These are phyloP conservation scores for Sarcophaga carnaria DNA, from an alignment of 2,888 invertebrate genomes.

Conservation along the genomic window DNA sequence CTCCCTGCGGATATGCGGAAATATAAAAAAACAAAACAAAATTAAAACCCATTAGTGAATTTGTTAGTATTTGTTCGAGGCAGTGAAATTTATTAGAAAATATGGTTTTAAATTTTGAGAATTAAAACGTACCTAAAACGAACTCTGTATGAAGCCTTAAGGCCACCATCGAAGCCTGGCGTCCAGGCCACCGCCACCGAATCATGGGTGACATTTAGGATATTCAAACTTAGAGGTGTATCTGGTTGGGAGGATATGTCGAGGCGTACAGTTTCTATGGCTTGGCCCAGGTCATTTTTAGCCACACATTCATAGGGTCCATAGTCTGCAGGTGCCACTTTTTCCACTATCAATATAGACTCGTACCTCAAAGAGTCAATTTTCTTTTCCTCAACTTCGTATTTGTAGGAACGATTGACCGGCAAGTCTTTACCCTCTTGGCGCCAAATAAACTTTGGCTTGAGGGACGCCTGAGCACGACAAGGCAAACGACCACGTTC, in stretches of 20 bases:
- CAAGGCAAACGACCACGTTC: constrained; percentile 85
- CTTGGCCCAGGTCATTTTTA: constrained; percentile 91
- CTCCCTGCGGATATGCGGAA: constrained; percentile 77
- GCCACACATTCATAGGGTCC: constrained; percentile 95
- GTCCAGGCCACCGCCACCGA: constrained; percentile 93
- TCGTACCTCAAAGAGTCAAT: constrained; percentile 90
- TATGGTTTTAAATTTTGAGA: background rate
- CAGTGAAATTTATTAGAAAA: background rate
- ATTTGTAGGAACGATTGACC: constrained; percentile 90
- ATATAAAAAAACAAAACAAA: background rate
- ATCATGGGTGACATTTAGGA: constrained; percentile 94
- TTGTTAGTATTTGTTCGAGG: background rate
- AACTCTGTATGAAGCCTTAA: constrained; percentile 90
- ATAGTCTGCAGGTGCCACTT: constrained; percentile 92
- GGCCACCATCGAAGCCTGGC: constrained; percentile 96
- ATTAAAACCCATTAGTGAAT: background rate
- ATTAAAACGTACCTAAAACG: constrained; percentile 85
- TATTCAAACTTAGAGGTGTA: constrained; percentile 87
- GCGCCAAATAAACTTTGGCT: constrained; percentile 92
- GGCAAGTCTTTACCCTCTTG: constrained; percentile 88
- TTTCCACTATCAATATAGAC: constrained; percentile 90
- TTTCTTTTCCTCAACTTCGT: constrained; percentile 88
- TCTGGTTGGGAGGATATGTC: constrained; percentile 94
- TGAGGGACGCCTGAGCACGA: constrained; percentile 90
- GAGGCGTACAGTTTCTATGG: constrained; percentile 90